These are phyloP conservation scores for Synergus japonicus DNA, from an alignment of 2,888 invertebrate species.

Conservation along the genomic window DNA sequence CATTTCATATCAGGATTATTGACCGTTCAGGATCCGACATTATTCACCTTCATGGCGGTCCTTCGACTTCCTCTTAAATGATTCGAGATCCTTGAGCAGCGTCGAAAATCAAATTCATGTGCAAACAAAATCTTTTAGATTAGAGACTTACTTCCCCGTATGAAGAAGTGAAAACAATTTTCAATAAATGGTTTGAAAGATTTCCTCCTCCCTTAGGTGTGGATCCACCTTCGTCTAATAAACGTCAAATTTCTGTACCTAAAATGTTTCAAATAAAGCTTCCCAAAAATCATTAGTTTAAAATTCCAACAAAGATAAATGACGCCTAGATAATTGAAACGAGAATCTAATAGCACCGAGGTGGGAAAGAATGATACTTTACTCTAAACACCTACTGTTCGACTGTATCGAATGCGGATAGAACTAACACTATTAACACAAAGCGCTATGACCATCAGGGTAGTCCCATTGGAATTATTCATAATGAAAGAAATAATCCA, in stretches of 20 bases:
- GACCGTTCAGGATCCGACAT: slow-evolving; percentile 39
- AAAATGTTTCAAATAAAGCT: slow-evolving; percentile 16
- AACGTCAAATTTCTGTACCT: slow-evolving; percentile 30
- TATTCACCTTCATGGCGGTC: slow-evolving; percentile 32
- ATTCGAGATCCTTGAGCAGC: neutral
- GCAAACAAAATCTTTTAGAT: neutral
- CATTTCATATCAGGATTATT: slow-evolving; percentile 74
- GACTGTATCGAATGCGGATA: neutral
- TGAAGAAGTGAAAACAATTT: neutral
- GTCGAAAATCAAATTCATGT: neutral
- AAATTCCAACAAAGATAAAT: slow-evolving; percentile 17
- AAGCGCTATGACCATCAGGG: neutral
- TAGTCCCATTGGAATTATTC: slow-evolving; percentile 26
- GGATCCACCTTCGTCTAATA: slow-evolving; percentile 6
- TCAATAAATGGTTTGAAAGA: neutral
- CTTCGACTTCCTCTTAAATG: neutral
- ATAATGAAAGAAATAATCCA: slow-evolving; percentile 42
- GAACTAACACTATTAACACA: slow-evolving; percentile 8
- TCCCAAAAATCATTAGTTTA: slow-evolving; percentile 21
- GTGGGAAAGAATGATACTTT: neutral
- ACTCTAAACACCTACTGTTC: slow-evolving; percentile 33
- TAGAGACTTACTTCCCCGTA: neutral
- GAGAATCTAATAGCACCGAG: slow-evolving; percentile 18
- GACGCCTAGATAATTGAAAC: slow-evolving; percentile 16
- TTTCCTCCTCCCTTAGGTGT: neutral